phyloP scores from a whole-genome alignment of 2,797 vertebrate genomes.

The Lithobates sylvaticus region DNA sequence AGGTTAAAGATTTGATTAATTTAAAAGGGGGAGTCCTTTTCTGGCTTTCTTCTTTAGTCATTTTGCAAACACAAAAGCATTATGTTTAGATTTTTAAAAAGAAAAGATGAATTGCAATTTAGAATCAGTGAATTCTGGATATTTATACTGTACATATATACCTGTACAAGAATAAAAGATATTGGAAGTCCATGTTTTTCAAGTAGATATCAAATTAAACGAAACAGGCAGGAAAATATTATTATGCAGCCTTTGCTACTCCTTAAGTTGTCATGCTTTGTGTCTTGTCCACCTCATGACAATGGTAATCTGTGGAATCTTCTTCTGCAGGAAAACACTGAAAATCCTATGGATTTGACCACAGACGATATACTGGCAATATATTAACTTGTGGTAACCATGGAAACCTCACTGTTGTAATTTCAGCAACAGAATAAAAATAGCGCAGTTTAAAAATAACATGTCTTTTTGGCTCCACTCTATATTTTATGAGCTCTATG shows the following conservation, averaged over 20 bases:
- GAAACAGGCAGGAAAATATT: not conserved
- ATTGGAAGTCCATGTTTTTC: not conserved
- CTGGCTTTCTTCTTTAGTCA: not conserved
- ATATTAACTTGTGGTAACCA: conserved; percentile 36
- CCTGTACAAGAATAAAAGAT: not conserved
- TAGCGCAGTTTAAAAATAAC: conserved; percentile 55
- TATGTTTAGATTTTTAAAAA: not conserved
- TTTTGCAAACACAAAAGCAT: not conserved
- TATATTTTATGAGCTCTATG: conserved; percentile 31
- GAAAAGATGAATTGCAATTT: not conserved
- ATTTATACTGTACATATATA: too few species aligned
- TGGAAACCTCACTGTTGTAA: conserved; percentile 43
- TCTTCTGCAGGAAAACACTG: conserved; percentile 20
- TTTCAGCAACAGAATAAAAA: conserved; percentile 44
- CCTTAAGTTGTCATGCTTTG: conserved; percentile 19
- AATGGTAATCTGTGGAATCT: not conserved
- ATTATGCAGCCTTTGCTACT: not conserved
- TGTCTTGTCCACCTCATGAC: conserved; percentile 5
- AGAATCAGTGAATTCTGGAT: not conserved
- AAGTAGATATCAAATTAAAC: not conserved
- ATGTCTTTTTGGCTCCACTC: conserved; percentile 13
- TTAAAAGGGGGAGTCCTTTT: too few species aligned
- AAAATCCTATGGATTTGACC: conserved; percentile 34
- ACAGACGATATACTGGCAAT: conserved; percentile 3
- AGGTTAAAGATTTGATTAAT: too few species aligned